Percentiles rank a stretch among this genome's conserved stretches.
These are phyloP conservation scores for Megalops atlanticus DNA, from an alignment of 2,113 vertebrate genomes.

Conservation along the genomic window DNA sequence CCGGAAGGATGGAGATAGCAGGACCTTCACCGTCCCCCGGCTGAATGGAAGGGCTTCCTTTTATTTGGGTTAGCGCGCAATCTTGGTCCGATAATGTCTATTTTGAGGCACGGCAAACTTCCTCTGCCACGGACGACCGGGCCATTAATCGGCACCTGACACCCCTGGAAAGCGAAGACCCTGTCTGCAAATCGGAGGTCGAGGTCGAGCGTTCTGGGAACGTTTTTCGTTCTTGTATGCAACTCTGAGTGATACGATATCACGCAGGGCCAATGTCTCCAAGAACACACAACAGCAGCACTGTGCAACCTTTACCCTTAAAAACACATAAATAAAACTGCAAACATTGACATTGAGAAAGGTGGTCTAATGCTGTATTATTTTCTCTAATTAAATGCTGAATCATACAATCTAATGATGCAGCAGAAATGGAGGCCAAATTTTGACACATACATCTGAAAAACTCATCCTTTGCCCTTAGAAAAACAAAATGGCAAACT, in stretches of 20 bases:
- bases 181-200: neutral
- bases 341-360: neutral
- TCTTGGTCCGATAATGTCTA: slow-evolving; percentile 47
- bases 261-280: neutral
- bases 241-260: neutral
- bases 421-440: no score
- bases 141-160: slow-evolving; percentile 59
- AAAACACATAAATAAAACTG: neutral
- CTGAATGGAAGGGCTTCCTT: slow-evolving; percentile 38
- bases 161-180: neutral
- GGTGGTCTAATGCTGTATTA: no score
- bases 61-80: slow-evolving; percentile 66
- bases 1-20: slow-evolving; percentile 31
- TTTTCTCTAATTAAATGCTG: no score
- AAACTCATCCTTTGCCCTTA: neutral
- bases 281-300: neutral
- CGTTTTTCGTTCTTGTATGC: neutral
- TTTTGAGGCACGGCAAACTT: slow-evolving; percentile 56
- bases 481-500: neutral
- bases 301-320: neutral
- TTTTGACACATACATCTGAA: no score
- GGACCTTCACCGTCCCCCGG: slow-evolving; percentile 54
- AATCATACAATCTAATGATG: no score
- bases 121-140: slow-evolving; percentile 49
- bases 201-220: neutral